Base-by-base conservation (phyloP, 1,140 invertebrate genomes). In the Sipha flava region DNA sequence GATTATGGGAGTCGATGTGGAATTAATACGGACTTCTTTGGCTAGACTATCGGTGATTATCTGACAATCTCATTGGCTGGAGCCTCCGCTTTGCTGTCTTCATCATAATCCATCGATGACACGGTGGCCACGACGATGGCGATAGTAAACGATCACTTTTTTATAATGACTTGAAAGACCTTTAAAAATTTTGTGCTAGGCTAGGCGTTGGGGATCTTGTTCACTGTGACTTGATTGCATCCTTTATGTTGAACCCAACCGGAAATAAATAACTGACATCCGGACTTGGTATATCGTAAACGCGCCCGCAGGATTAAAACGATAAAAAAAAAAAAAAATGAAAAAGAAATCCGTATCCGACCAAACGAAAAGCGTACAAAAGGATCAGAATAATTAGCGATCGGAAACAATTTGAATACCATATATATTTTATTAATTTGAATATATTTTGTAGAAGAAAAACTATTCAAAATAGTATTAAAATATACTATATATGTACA, bases 191-290 rank as follows among this genome's bases (percentile, higher is more conserved):
- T 29, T 5, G 40, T 29, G 14, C 37, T 16, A 47, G 66, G 40
- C 37, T 16, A 37, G 14, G 23, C 6, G 66, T 43, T 18, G 23
- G 16, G 40, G 43, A 23, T 47, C 52, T 49, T 77, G 29, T 59
- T 57, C 31, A 26, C 73, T 31, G 52, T 29, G 73, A 57, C 73
- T 77, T 77, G 73, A 77, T 77, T 77, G 73, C 73, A 52, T 77
- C 52, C 34, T 77, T 77, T 77, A 77, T 77, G 73, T 57, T 77
- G 34, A 77, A 77, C 52, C 73, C 47, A 37, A 77, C 73, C 73
- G 73, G 73, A 77, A 77, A 37, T 77, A 77, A 77, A 77, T 54
- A 77, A 77, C 73, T 26, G 73, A 77, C 73, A 34, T 75, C 45
- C 72, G 72, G 72, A 16, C 49, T 29, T 40, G 37, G 37, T 43